Evolutionary conservation across 2,113 vertebrate genomes (phyloP).

Genomic region (Pseudopipra pipra): DNA sequence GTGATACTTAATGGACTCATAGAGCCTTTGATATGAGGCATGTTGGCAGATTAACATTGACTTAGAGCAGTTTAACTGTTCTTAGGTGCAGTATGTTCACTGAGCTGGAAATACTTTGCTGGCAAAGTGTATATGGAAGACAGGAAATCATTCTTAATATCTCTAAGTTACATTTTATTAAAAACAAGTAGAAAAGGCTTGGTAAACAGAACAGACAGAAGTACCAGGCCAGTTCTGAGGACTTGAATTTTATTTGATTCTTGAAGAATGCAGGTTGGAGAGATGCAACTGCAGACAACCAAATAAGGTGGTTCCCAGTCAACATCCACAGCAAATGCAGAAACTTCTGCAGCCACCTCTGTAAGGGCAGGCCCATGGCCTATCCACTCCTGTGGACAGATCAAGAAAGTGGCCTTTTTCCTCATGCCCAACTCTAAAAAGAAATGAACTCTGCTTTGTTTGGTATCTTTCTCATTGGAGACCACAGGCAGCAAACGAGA

Average conservation of each 20-base stretch:
- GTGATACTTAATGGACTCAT: not conserved
- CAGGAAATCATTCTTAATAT: not conserved
- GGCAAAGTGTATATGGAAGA: not conserved
- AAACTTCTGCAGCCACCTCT: not conserved
- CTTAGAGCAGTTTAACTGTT: not conserved
- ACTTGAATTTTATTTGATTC: not conserved
- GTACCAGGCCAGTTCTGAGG: not conserved
- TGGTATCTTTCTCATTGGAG: not conserved
- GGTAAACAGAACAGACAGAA: not conserved
- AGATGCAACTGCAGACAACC: not conserved
- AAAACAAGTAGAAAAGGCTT: not conserved
- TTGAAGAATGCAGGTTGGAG: not conserved
- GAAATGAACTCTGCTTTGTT: not conserved
- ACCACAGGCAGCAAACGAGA: not conserved
- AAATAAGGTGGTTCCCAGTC: not conserved
- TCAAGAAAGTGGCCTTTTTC: not conserved
- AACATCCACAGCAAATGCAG: fast-evolving
- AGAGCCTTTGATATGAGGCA: not conserved
- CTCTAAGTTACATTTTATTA: not conserved
- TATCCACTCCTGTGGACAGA: not conserved
- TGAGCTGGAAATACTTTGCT: not conserved
- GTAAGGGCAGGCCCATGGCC: not conserved
- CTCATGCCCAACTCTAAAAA: not conserved
- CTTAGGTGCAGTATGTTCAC: not conserved
- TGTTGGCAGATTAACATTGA: not conserved